phyloP scores from a whole-genome alignment of 1,140 invertebrate species.

The Nasonia giraulti region DNA sequence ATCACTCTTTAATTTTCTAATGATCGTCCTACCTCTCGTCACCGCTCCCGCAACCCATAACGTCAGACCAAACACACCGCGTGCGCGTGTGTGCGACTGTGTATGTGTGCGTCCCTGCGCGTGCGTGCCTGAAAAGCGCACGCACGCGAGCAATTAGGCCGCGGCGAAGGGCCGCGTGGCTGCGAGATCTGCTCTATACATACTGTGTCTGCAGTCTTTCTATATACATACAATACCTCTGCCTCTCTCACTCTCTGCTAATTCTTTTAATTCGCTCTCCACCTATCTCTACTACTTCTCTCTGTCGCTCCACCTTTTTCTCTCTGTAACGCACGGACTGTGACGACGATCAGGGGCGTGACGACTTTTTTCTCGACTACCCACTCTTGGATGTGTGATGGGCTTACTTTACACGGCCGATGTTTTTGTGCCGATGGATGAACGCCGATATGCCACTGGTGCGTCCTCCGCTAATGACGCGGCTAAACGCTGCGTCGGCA shows the following conservation, averaged over 20 bases:
- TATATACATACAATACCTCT: not conserved
- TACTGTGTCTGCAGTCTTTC: not conserved
- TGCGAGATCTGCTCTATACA: not conserved
- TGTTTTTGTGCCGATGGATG: not conserved
- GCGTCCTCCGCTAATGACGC: no score
- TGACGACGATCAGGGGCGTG: no score
- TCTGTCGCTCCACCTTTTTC: not conserved
- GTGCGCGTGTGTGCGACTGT: constrained; percentile 33
- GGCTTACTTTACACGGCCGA: not conserved
- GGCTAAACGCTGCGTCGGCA: not conserved
- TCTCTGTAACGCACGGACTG: not conserved
- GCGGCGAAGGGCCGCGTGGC: not conserved
- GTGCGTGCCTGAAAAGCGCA: not conserved
- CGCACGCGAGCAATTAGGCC: constrained; percentile 1
- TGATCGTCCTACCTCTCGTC: constrained; percentile 66
- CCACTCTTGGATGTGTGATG: no score
- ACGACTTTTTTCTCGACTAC: no score
- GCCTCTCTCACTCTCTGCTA: not conserved
- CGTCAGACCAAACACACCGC: not conserved
- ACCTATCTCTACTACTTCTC: not conserved
- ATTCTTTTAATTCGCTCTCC: not conserved
- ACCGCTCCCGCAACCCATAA: constrained; percentile 64
- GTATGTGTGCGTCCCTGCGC: not conserved
- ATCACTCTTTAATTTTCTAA: constrained; percentile 61
- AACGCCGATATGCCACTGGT: not conserved